Evolutionary conservation across 2,797 vertebrate genomes (phyloP).

Genomic region (Gymnopithys bicolor): DNA sequence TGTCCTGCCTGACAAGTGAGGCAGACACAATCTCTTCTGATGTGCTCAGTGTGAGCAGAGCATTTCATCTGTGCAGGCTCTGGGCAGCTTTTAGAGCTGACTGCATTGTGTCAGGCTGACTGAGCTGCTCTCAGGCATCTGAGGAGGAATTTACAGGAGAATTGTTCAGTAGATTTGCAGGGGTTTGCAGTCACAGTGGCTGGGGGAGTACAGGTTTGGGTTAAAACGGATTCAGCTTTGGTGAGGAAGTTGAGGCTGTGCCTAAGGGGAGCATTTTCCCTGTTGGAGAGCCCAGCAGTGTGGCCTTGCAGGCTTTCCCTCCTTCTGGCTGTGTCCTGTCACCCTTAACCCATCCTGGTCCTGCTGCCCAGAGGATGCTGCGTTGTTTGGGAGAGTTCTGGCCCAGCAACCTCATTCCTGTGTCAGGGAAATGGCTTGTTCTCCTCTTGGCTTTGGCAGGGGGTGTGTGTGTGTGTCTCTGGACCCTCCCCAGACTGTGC

Average conservation of each 20-base stretch:
- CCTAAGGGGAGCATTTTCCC: not conserved
- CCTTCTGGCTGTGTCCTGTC: not conserved
- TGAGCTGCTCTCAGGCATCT: not conserved
- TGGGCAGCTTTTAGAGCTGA: not conserved
- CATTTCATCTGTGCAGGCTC: not conserved
- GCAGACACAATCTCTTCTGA: constrained; percentile 42
- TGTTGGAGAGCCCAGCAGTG: not conserved
- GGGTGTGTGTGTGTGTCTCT: constrained; percentile 35
- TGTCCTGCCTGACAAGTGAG: constrained; percentile 57
- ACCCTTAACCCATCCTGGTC: not conserved
- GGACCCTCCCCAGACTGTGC: constrained; percentile 44
- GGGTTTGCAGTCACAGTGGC: not conserved
- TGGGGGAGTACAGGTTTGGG: not conserved
- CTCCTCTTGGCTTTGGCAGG: not conserved
- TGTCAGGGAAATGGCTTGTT: not conserved
- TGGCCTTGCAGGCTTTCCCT: not conserved
- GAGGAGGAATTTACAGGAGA: not conserved
- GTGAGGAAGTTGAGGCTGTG: not conserved
- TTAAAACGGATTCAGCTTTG: constrained; percentile 11
- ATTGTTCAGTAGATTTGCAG: not conserved
- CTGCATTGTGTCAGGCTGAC: not conserved
- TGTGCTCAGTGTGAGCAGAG: not conserved
- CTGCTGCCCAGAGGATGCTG: not conserved
- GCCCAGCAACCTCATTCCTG: not conserved
- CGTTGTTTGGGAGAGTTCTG: not conserved